phyloP scores from a whole-genome alignment of 2,888 invertebrate species.

The Rhopalosiphum nymphaeae region DNA sequence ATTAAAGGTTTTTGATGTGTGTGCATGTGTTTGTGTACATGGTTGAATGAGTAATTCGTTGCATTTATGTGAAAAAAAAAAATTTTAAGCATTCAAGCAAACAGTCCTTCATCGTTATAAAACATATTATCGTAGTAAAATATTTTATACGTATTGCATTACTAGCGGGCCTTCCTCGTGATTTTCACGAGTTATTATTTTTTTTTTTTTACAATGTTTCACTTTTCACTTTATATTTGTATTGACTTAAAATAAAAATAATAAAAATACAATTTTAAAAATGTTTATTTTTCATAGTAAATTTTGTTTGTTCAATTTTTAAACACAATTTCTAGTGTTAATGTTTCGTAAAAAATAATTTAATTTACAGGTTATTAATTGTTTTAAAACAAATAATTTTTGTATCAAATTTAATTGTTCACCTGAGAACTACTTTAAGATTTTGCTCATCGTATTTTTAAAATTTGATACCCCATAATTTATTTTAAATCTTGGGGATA shows the following conservation, averaged over 20 bases:
- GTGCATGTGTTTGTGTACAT: not conserved
- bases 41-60: not conserved
- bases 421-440: not conserved
- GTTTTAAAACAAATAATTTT: too few relatives aligned
- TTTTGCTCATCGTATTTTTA: not conserved
- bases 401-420: not conserved
- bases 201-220: not conserved
- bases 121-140: not conserved
- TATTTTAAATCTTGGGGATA: not conserved
- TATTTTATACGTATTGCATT: not conserved
- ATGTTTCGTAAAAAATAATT: not conserved
- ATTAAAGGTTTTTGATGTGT: conserved; percentile 22
- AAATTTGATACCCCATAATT: not conserved
- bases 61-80: not conserved
- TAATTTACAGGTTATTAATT: not conserved
- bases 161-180: not conserved
- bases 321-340: not conserved
- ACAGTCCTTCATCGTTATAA: not conserved
- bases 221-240: not conserved
- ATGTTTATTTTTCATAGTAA: not conserved
- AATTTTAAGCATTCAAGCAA: not conserved
- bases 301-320: not conserved
- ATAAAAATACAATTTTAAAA: not conserved
- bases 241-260: not conserved
- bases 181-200: not conserved